Evolutionary conservation across 2,113 vertebrate genomes (phyloP).

Genomic region (Callipepla californica): DNA sequence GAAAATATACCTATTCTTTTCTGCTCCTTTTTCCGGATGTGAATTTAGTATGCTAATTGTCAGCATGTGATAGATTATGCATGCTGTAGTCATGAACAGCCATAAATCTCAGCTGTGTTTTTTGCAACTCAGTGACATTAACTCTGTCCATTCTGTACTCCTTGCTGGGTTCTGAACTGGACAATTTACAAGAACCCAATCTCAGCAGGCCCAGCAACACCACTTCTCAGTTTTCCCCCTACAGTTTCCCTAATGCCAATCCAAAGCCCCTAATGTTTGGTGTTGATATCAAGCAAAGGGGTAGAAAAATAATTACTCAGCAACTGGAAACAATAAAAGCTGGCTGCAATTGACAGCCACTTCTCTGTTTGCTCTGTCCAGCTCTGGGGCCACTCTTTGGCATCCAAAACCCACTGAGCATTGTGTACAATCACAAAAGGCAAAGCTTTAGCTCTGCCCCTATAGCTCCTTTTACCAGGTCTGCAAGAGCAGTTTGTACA

Average conservation of each 20-base stretch:
- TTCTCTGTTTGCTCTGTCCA: not conserved
- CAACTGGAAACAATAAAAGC: not conserved
- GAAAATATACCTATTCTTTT: not conserved
- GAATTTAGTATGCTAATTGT: not conserved
- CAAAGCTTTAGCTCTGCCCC: not conserved
- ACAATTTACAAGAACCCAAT: not conserved
- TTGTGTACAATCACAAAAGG: not conserved
- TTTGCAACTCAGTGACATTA: not conserved
- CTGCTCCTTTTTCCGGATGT: not conserved
- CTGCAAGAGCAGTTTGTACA: not conserved
- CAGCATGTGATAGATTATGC: not conserved
- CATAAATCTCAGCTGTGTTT: not conserved
- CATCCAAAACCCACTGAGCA: not conserved
- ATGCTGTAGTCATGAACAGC: not conserved
- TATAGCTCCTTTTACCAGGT: not conserved
- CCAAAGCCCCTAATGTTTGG: not conserved
- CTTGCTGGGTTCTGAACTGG: not conserved
- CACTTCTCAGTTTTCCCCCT: not conserved
- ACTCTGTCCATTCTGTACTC: not conserved
- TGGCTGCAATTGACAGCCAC: not conserved
- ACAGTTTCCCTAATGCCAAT: not conserved
- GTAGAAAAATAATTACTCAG: not conserved
- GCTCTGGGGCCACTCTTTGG: not conserved
- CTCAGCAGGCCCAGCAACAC: not conserved
- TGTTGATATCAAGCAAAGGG: not conserved